These are phyloP conservation scores for Kradibia gibbosae DNA, from an alignment of 1,140 invertebrate species.

Conservation along the genomic window DNA sequence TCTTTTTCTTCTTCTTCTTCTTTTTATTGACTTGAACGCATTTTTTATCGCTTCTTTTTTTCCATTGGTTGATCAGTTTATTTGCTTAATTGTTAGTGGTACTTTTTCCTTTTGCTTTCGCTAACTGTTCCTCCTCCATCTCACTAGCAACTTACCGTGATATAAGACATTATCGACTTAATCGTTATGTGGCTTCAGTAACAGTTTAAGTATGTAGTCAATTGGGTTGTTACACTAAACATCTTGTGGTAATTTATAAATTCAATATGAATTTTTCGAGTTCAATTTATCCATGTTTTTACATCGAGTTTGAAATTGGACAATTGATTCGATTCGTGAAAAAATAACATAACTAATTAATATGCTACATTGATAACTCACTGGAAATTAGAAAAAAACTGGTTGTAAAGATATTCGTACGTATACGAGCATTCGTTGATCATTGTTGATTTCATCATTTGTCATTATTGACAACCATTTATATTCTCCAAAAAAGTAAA, in stretches of 20 bases:
- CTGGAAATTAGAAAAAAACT: neutral
- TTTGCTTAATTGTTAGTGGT: conserved; percentile 24
- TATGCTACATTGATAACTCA: neutral
- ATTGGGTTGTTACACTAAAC: conserved; percentile 10
- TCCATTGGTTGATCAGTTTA: conserved; percentile 11
- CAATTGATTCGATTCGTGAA: conserved; percentile 11
- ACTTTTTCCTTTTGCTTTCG: neutral
- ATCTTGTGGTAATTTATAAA: neutral
- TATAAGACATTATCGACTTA: neutral
- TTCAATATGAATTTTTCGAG: conserved; percentile 7
- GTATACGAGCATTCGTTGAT: neutral
- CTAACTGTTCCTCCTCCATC: neutral
- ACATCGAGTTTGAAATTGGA: neutral
- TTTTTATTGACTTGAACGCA: neutral
- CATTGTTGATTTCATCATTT: neutral
- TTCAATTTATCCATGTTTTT: neutral
- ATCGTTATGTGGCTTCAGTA: neutral
- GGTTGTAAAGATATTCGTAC: neutral
- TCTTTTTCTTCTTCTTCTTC: neutral
- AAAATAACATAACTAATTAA: conserved; percentile 7
- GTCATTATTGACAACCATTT: no score
- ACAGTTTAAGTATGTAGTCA: neutral
- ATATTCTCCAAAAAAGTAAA: no score
- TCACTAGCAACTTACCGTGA: neutral
- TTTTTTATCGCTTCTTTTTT: neutral